Conservation (phyloP, 2,797 vertebrate genomes). For the Harpagifer antarcticus region DNA sequence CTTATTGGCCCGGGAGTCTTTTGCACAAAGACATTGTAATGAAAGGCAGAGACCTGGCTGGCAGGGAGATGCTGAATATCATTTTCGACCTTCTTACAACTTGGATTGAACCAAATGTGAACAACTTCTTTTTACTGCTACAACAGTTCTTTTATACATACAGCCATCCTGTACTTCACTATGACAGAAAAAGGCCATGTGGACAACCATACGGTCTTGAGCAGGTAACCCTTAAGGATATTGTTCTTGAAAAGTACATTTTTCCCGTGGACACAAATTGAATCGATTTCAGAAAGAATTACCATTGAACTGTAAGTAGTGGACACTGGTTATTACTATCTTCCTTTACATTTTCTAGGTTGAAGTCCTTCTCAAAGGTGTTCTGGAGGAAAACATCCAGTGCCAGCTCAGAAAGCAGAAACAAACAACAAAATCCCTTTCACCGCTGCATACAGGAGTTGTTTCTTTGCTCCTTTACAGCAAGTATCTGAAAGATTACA, state of each 20-base stretch:
- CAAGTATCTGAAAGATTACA: not conserved
- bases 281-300: conserved; percentile 1
- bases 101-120: conserved; percentile 53
- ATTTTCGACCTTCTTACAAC: conserved; percentile 43
- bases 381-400: conserved; percentile 11
- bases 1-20: rapidly evolving
- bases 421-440: not conserved
- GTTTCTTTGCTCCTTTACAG: conserved; percentile 31
- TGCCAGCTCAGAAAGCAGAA: rapidly evolving
- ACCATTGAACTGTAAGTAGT: not conserved
- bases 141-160: conserved; percentile 36
- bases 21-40: rapidly evolving
- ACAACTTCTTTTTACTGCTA: conserved; percentile 49
- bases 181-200: rapidly evolving
- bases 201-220: not conserved
- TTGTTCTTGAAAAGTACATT: not conserved
- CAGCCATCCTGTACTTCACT: not conserved
- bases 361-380: rapidly evolving
- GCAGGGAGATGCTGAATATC: conserved; percentile 33
- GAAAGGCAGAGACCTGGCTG: conserved; percentile 23
- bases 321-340: rapidly evolving
- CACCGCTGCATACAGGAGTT: conserved; percentile 26
- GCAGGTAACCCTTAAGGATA: conserved; percentile 16
- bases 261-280: not conserved
- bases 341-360: conserved; percentile 34